These are phyloP conservation scores for Encarsia formosa DNA, from an alignment of 2,888 invertebrate species.

Conservation along the genomic window DNA sequence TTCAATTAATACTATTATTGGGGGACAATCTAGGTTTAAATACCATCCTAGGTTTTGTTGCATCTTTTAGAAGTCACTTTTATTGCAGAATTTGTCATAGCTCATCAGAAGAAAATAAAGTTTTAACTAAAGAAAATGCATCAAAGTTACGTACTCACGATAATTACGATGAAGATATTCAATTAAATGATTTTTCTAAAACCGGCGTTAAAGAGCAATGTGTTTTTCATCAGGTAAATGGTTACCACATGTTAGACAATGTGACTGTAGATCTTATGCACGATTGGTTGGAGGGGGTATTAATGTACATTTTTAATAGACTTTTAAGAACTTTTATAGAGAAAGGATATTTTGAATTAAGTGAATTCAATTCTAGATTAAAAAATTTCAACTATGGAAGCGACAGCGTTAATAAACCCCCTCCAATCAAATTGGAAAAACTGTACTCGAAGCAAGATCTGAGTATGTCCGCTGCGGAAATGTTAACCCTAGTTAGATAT, in stretches of 20 bases:
- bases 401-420: slow-evolving; percentile 12
- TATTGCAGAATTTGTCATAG: neutral
- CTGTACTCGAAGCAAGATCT: neutral
- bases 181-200: neutral
- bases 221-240: slow-evolving; percentile 15
- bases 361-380: slow-evolving; percentile 7
- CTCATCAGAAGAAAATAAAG: neutral
- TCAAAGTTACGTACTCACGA: neutral
- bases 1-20: neutral
- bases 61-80: neutral
- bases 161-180: neutral
- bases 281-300: slow-evolving; percentile 15
- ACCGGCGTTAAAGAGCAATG: slow-evolving; percentile 22
- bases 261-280: slow-evolving; percentile 20
- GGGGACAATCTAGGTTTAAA: slow-evolving; percentile 1
- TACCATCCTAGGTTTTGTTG: neutral
- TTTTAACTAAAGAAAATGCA: neutral
- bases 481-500: neutral
- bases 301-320: slow-evolving; percentile 3
- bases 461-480: slow-evolving; percentile 23
- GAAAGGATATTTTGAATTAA: slow-evolving; percentile 9
- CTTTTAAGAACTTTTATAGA: slow-evolving; percentile 4
- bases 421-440: neutral
- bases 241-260: slow-evolving; percentile 24
- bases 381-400: slow-evolving; percentile 8